Conservation (phyloP, 2,113 vertebrate species). For the Paedocypris sp. region DNA sequence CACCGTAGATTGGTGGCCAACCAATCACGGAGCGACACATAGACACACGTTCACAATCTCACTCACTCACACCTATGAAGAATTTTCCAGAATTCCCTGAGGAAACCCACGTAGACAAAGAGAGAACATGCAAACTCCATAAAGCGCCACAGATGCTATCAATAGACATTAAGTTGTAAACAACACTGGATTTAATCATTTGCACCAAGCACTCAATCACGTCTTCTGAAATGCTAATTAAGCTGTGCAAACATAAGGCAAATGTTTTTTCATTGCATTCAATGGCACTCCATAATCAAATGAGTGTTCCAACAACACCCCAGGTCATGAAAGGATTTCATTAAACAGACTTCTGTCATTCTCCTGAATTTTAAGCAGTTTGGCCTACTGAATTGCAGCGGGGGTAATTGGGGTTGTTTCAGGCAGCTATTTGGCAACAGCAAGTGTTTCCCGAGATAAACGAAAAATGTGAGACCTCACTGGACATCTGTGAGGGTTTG, state of each 20-base stretch:
- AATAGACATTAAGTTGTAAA: neutral
- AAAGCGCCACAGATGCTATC: neutral
- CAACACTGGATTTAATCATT: neutral
- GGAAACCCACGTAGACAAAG: too few species aligned
- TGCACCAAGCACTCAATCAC: neutral
- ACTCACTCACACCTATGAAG: too few species aligned
- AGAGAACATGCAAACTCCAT: too few species aligned
- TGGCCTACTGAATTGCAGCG: slow-evolving; percentile 9
- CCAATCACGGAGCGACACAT: too few species aligned
- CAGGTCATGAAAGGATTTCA: neutral
- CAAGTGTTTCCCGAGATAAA: slow-evolving; percentile 15
- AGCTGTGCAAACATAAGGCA: neutral
- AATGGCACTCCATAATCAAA: neutral
- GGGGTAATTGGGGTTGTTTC: slow-evolving; percentile 23
- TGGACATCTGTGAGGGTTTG: neutral
- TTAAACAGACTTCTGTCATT: slow-evolving; percentile 4
- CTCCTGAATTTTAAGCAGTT: neutral
- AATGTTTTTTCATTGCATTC: neutral
- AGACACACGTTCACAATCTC: too few species aligned
- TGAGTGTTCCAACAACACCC: neutral
- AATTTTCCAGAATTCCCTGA: too few species aligned
- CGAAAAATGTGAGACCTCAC: slow-evolving; percentile 9
- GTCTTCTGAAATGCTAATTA: neutral
- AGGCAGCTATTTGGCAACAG: slow-evolving; percentile 17
- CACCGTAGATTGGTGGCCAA: too few species aligned